Evolutionary conservation across 2,113 vertebrate species (phyloP).

Genomic region (Gallinago paraguaiae): DNA sequence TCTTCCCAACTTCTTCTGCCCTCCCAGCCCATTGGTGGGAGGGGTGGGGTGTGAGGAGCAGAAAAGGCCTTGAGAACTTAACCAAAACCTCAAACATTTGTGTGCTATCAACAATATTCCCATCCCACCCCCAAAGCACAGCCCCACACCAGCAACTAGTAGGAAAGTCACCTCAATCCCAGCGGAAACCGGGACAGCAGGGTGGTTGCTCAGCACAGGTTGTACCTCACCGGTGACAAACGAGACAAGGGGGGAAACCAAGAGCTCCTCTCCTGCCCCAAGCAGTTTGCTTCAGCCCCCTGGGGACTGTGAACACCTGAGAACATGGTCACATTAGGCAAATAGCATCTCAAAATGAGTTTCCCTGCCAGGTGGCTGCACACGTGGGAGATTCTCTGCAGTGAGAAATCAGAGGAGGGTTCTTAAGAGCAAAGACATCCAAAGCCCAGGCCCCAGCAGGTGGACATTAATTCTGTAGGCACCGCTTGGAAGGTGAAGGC

Average conservation of each 20-base stretch:
- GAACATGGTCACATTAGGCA: fast-evolving
- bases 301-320: fast-evolving
- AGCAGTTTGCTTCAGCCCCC: neutral
- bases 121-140: neutral
- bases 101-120: neutral
- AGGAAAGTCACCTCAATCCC: neutral
- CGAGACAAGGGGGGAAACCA: neutral
- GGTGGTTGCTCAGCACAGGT: neutral
- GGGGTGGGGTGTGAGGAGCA: neutral
- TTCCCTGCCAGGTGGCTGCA: neutral
- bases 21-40: neutral
- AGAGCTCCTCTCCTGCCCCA: fast-evolving
- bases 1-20: neutral
- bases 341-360: neutral
- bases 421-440: neutral
- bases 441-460: neutral
- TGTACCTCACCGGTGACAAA: fast-evolving
- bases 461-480: fast-evolving
- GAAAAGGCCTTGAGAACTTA: neutral
- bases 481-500: fast-evolving
- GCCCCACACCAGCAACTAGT: neutral
- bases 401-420: neutral
- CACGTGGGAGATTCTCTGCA: fast-evolving
- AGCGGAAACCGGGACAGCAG: neutral
- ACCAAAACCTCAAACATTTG: neutral